phyloP scores from a whole-genome alignment of 2,888 invertebrate genomes.

The Catocala sponsa region DNA sequence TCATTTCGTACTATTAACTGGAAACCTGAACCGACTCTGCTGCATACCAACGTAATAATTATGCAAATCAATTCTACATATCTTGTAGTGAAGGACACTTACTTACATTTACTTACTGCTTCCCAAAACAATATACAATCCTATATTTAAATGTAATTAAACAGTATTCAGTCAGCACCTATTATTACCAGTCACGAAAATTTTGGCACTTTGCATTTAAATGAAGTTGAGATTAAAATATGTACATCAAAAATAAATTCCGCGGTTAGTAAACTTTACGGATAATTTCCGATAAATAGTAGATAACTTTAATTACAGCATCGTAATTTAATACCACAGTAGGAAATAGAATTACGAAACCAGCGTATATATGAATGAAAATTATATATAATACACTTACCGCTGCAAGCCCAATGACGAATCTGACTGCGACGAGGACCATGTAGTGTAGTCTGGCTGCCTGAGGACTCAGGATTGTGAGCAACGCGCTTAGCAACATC shows the following conservation, averaged over 20 bases:
- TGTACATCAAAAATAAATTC: too few relatives aligned
- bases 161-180: not conserved
- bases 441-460: conserved; percentile 88
- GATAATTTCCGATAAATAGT: too few relatives aligned
- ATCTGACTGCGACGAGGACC: conserved; percentile 87
- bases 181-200: too few relatives aligned
- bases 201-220: too few relatives aligned
- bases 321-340: too few relatives aligned
- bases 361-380: too few relatives aligned
- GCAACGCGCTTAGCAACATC: conserved; percentile 83
- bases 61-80: not conserved
- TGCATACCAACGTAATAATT: not conserved
- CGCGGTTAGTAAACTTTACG: too few relatives aligned
- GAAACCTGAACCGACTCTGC: not conserved
- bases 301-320: too few relatives aligned
- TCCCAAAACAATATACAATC: not conserved
- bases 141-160: not conserved
- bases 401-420: conserved; percentile 89
- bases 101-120: not conserved
- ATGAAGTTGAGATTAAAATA: too few relatives aligned
- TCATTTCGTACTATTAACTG: too few relatives aligned
- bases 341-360: too few relatives aligned
- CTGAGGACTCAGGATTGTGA: conserved; percentile 89
- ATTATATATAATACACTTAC: conserved; percentile 75
- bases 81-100: conserved; percentile 3